Base-by-base conservation (phyloP, 1,140 invertebrate genomes). In the Metaphire vulgaris region DNA sequence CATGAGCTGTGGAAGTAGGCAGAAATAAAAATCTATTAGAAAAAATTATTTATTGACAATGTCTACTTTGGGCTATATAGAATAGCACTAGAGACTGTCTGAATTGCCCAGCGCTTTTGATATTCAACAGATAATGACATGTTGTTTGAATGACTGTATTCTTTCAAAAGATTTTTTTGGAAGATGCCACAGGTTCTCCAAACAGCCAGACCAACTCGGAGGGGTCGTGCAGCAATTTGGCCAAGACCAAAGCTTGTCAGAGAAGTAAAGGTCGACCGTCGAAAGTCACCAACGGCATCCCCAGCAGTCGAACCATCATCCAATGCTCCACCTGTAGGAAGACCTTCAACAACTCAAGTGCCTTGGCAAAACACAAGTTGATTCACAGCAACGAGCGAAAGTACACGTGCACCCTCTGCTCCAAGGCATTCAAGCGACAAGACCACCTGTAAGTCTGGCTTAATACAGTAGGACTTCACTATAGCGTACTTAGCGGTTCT, bases 341-440 rank as follows among this genome's bases (percentile, higher is more conserved):
- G 89, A 91, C 95, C 81, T 98, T 98, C 88, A 94, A 93, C 83
- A 98, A 97, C 88, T 94, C 95, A 81, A 97, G 95, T 82, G 95
- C 96, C 70, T 89, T 98, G 81, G 95, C 96, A 74, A 98, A 98
- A 87, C 96, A 98, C 89, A 96, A 96, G 87, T 88, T 98, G 86
- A 98, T 95, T 80, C 96, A 98, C 89, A 97, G 95, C 87, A 95
- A 98, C 87, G 96, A 98, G 85, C 87, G 96, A 81, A 96, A 97
- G 88, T 98, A 97, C 87, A 91, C 95, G 77, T 98, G 96, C 87
- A 91, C 90, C 80, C 92, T 96, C 85, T 98, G 96, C 87, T 91
- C 92, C 74, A 98, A 98, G 88, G 95, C 95, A 80, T 98, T 98
- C 89, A 98, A 98, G 88, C 90, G 96, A 86, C 96, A 98, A 88